A percentile compares a stretch with the other conserved stretches of the same genome.
phyloP scores from a whole-genome alignment of 2,797 vertebrate species.

The Dendrocincla fuliginosa region DNA sequence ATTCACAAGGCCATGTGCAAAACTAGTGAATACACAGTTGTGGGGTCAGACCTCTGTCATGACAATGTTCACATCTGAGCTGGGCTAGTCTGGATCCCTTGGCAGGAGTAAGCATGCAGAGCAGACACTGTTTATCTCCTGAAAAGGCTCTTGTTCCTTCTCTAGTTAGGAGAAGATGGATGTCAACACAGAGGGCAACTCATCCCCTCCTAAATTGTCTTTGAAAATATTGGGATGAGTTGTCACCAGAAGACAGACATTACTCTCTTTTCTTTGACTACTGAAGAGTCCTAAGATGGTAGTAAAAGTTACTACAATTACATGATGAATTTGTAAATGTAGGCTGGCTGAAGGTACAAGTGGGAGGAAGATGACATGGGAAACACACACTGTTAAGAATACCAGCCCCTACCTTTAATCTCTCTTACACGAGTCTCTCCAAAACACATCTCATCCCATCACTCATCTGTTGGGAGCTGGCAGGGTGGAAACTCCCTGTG shows the following conservation, averaged over 20 bases:
- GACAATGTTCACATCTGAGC: not conserved
- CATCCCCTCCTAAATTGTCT: not conserved
- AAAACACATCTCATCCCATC: not conserved
- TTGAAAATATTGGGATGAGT: not conserved
- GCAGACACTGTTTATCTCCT: not conserved
- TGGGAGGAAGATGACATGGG: not conserved
- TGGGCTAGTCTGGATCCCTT: not conserved
- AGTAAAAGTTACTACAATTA: not conserved
- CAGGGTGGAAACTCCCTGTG: not conserved
- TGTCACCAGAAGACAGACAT: not conserved
- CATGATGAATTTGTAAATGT: not conserved
- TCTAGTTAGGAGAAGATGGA: not conserved
- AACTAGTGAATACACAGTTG: rapidly evolving
- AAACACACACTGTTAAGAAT: not conserved
- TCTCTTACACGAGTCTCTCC: not conserved
- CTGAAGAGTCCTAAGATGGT: not conserved
- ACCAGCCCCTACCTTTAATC: not conserved
- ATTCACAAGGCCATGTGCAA: not conserved
- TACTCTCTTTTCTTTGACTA: not conserved
- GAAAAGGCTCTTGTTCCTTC: not conserved
- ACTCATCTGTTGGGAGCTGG: not conserved
- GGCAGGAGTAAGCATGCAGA: not conserved
- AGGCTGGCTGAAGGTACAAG: not conserved
- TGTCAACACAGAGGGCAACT: not conserved
- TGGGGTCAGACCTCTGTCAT: not conserved